Conservation (phyloP, 2,888 invertebrate genomes). For the Tortrix viridana region DNA sequence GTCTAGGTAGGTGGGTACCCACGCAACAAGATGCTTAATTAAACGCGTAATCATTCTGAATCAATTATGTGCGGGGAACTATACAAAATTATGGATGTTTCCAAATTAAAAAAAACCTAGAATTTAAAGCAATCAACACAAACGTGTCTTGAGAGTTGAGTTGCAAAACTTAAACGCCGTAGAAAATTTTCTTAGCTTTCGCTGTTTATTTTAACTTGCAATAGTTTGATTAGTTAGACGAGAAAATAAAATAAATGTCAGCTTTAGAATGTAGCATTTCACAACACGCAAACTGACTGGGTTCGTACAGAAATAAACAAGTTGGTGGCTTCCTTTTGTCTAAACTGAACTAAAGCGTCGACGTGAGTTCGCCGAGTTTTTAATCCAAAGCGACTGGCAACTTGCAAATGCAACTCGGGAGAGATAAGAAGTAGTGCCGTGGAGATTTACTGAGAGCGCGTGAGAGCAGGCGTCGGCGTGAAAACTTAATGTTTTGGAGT, state of each 20-base stretch:
- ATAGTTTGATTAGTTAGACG: background rate
- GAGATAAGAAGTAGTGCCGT: slow-evolving; percentile 31
- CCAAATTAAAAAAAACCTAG: no score
- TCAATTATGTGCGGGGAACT: background rate
- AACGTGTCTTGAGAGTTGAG: no score
- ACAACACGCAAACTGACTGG: background rate
- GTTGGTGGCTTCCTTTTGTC: slow-evolving; percentile 27
- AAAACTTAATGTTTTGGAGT: slow-evolving; percentile 68
- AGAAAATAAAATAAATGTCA: background rate
- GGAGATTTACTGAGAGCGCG: slow-evolving; percentile 52
- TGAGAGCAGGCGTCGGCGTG: slow-evolving; percentile 53
- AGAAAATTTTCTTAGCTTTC: slow-evolving; percentile 4
- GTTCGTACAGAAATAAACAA: slow-evolving; percentile 14
- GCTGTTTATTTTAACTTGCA: background rate
- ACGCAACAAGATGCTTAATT: slow-evolving; percentile 1
- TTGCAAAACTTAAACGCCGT: background rate
- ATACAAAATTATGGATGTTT: no score
- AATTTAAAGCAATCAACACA: no score
- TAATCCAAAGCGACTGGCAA: slow-evolving; percentile 32
- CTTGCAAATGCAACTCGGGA: slow-evolving; percentile 35
- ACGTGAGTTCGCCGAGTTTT: slow-evolving; percentile 27
- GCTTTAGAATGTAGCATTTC: slow-evolving; percentile 8
- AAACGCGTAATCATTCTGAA: background rate
- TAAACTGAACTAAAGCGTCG: slow-evolving; percentile 23
- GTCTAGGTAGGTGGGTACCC: background rate